Conservation (phyloP, 1,140 invertebrate genomes). For the Parasteatoda tepidariorum region DNA sequence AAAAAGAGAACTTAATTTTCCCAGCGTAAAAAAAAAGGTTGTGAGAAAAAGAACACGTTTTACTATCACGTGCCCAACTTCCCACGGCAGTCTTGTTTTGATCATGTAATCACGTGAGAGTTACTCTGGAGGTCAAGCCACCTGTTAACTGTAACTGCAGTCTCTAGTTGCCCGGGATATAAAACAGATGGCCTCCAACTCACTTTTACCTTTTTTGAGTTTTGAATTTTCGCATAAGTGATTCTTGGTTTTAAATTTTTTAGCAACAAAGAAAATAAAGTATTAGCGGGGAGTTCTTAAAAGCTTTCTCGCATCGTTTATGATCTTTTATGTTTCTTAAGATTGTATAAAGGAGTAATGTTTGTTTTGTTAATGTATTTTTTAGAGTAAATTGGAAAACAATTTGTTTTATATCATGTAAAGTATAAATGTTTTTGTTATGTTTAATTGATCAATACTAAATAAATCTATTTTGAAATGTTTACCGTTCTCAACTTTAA, state of each 20-base stretch:
- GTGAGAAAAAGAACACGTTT: background rate
- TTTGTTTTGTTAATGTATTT: no score
- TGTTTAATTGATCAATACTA: no score
- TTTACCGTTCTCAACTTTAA: no score
- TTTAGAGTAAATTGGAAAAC: no score
- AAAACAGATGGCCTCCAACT: conserved; percentile 39
- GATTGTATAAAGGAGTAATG: no score
- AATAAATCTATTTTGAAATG: no score
- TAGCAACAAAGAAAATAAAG: background rate
- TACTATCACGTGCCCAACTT: background rate
- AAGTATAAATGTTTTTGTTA: no score
- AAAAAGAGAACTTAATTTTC: background rate
- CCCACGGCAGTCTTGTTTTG: background rate
- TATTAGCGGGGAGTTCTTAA: background rate
- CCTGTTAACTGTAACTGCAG: conserved; percentile 41
- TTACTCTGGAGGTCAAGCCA: conserved; percentile 6
- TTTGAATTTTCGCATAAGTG: background rate
- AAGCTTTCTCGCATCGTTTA: no score
- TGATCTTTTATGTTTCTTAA: no score
- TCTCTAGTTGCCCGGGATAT: background rate
- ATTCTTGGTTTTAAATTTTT: background rate
- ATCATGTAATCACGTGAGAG: conserved; percentile 24
- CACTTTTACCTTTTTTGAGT: background rate
- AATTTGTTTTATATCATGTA: no score
- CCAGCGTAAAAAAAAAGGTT: no score